Conservation (phyloP, 2,888 invertebrate species). For the Tetropium fuscum region DNA sequence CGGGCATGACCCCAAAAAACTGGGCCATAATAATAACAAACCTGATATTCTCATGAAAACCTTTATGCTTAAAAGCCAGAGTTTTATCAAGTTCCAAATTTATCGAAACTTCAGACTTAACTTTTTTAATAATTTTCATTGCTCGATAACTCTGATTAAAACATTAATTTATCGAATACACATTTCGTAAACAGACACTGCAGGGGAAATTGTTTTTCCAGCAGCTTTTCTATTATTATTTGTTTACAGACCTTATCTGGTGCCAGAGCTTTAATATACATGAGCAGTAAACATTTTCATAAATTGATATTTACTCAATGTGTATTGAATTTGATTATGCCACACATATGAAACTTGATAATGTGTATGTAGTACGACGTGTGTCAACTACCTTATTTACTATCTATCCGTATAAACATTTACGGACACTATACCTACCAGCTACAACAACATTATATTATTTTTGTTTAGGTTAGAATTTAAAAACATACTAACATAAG, state of each 20-base stretch:
- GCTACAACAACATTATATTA: too few species aligned
- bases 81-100: constrained; percentile 37
- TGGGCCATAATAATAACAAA: constrained; percentile 54
- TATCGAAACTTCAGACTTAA: constrained; percentile 45
- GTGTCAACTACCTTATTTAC: too few species aligned
- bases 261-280: constrained; percentile 13
- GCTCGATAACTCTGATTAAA: constrained; percentile 6
- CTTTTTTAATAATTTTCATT: constrained; percentile 43
- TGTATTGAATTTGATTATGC: constrained; percentile 15
- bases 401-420: too few species aligned
- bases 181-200: constrained; percentile 16
- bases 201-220: constrained; percentile 20
- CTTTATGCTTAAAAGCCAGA: constrained; percentile 30
- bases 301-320: constrained; percentile 31
- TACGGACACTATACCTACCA: too few species aligned
- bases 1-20: constrained; percentile 58
- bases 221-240: constrained; percentile 14
- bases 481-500: too few species aligned
- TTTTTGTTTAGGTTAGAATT: too few species aligned
- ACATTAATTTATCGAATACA: constrained; percentile 11
- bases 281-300: constrained; percentile 33
- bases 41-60: constrained; percentile 52
- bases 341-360: constrained; percentile 4
- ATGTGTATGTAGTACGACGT: constrained; percentile 9
- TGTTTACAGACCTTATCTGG: constrained; percentile 24